phyloP scores from a whole-genome alignment of 2,888 invertebrate genomes.

The Pseudococcus viburni region DNA sequence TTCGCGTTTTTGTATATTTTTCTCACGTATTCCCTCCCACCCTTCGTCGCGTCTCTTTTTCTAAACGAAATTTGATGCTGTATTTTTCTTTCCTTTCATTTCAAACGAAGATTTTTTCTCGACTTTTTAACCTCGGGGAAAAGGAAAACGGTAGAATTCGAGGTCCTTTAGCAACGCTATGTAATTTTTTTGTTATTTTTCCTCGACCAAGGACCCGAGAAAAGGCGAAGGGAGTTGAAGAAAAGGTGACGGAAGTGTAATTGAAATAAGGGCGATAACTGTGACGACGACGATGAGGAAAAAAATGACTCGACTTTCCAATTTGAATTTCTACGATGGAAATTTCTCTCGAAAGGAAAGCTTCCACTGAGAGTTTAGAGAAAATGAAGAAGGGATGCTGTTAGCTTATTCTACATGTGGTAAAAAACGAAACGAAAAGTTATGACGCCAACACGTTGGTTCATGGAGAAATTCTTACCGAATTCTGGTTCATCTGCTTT shows the following conservation, averaged over 20 bases:
- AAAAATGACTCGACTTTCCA: background rate
- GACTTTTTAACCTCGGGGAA: background rate
- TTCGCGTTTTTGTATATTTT: background rate
- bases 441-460: no score
- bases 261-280: background rate
- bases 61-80: background rate
- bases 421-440: no score
- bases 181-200: background rate
- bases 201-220: no score
- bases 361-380: background rate
- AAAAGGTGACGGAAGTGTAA: background rate
- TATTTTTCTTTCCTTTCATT: background rate
- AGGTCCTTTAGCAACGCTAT: background rate
- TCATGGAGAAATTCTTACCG: no score
- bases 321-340: background rate
- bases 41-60: background rate
- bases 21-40: background rate
- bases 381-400: no score
- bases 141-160: background rate
- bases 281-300: background rate
- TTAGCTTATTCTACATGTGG: no score
- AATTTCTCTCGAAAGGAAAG: background rate
- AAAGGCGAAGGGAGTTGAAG: background rate
- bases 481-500: no score
- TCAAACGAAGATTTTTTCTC: background rate